phyloP scores from a whole-genome alignment of 2,113 vertebrate genomes.

The Oncorhynchus kisutch region DNA sequence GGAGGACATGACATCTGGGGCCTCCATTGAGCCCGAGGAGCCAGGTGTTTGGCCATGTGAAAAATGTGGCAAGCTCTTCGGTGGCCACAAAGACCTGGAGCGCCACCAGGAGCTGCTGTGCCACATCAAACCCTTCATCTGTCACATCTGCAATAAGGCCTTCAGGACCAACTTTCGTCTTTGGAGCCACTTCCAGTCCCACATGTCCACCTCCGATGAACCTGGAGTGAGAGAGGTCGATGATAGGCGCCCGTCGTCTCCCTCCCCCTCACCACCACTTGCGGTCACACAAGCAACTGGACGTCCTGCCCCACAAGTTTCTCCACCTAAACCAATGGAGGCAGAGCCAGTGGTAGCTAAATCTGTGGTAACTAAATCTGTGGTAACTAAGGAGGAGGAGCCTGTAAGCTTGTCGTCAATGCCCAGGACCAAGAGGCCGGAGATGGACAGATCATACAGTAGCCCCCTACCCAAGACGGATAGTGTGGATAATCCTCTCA shows the following conservation, averaged over 20 bases:
- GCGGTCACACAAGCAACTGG: constrained; percentile 39
- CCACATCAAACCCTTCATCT: constrained; percentile 97
- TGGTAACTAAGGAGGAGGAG: constrained; percentile 57
- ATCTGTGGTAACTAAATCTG: constrained; percentile 35
- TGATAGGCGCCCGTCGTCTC: constrained; percentile 77
- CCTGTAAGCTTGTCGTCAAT: constrained; percentile 54
- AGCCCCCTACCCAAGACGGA: constrained; percentile 69
- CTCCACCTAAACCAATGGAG: constrained; percentile 51
- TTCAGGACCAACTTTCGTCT: constrained; percentile 98
- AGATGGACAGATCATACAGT: constrained; percentile 74
- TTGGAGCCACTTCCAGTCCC: constrained; percentile 99
- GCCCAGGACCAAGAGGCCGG: constrained; percentile 77
- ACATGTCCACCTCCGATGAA: constrained; percentile 84
- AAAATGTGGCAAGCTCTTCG: constrained; percentile 94
- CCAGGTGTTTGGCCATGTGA: constrained; percentile 91
- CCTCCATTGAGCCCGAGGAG: constrained; percentile 72
- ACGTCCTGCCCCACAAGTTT: constrained; percentile 34
- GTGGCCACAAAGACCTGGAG: constrained; percentile 89
- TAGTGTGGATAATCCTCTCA: constrained; percentile 78
- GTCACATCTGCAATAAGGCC: constrained; percentile 96
- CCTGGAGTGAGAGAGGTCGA: constrained; percentile 76
- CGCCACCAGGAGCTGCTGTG: constrained; percentile 97
- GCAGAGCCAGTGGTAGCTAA: constrained; percentile 9
- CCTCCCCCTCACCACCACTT: constrained; percentile 80
- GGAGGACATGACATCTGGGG: constrained; percentile 63